Evolutionary conservation across 2,113 vertebrate genomes (phyloP).

Genomic region (Addax nasomaculatus): DNA sequence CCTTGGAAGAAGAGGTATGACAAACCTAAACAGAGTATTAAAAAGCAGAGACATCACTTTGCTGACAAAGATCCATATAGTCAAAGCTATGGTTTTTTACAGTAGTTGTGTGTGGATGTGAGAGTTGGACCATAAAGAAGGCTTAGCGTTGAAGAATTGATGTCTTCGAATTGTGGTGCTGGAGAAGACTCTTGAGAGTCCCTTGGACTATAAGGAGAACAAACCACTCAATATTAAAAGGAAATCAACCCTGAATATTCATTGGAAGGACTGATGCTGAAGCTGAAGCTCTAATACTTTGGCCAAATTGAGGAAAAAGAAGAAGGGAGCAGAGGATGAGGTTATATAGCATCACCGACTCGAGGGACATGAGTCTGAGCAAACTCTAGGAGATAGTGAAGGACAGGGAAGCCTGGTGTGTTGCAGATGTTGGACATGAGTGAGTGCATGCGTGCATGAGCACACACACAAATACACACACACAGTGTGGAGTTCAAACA

Average conservation of each 20-base stretch:
- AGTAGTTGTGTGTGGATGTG: not conserved
- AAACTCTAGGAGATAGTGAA: not conserved
- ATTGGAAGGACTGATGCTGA: not conserved
- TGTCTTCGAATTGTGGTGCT: not conserved
- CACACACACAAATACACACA: not conserved
- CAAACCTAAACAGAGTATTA: not conserved
- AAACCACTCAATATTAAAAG: not conserved
- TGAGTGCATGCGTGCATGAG: not conserved
- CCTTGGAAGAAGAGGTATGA: not conserved
- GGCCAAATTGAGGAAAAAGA: not conserved
- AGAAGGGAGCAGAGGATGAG: not conserved
- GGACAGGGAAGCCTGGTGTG: not conserved
- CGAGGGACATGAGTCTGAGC: not conserved
- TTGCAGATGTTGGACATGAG: not conserved
- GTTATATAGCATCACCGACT: not conserved
- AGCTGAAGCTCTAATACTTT: not conserved
- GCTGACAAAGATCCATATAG: not conserved
- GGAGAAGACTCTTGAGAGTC: not conserved
- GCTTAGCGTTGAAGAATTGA: not conserved
- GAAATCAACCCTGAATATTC: not conserved
- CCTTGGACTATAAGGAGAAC: not conserved
- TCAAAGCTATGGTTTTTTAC: not conserved
- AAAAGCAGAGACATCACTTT: not conserved
- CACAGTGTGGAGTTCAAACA: not conserved
- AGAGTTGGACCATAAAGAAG: not conserved